Base-by-base conservation (phyloP, 64 coral and sea anemone species). In the Actinia equina region DNA sequence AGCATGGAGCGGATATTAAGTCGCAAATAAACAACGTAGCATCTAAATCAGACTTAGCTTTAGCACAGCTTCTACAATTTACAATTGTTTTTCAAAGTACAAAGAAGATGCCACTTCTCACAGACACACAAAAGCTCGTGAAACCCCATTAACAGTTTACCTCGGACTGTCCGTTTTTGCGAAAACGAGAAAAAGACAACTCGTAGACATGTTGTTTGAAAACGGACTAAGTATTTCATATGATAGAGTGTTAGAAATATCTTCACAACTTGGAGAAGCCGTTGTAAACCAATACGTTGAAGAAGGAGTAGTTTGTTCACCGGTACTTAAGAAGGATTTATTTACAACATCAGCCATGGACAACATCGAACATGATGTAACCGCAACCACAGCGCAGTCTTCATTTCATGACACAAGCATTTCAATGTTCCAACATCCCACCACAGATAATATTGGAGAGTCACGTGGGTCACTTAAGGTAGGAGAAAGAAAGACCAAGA, bases 11-110 rank as follows among this genome's bases (percentile, higher is more conserved):
- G 67, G 59, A 71, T 86, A 52, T 55, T 25, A 79, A 44, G 77
- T 88, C 49, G 79, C 76, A 88, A 43, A 79, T 88, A 19, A 91
- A 60, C 30, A 17, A 86, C 58, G 89, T 46, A 19, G 83, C 89
- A 77, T 79, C 89, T 43, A 91, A 79, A 44, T 79, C 55, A n/a
- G 52, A 91, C 42, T 55, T 86, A 86, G 84, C 83, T 86, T 59
- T 86, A 65, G 84, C 84, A 78, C 84, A 86, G 70, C 84, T 91
- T 15, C 64, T 91, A 60, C 84, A 86, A 80, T 91, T 63, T 37
- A n/a, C 56, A 91, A 91, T 55, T 91, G 65, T 54, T 91, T 86
- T 91, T 62, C 89, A 44, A 91, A 86, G 71, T 91, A 86, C 84
- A 87, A 86, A 86, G 84, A 86, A 64, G 70, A 86, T 67, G 89